Evolutionary conservation across 2,797 vertebrate species (phyloP), one percentile per base, ranked within the genome.

Genomic region (Epinephelus malabaricus): DNA sequence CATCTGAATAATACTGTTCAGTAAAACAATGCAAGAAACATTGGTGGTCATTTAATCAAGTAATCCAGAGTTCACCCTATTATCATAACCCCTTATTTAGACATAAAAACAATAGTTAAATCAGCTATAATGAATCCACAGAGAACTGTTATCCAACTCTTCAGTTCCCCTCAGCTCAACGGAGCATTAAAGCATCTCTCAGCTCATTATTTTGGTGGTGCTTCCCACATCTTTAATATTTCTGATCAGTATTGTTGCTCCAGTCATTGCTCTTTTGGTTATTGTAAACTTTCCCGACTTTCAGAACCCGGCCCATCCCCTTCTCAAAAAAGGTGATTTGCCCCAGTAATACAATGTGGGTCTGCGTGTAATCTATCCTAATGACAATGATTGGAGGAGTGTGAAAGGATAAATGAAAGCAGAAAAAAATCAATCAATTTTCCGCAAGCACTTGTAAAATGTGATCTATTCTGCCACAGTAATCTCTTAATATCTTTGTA

Each of bases 401-500:
- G 62, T 78, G 18, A 85, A 76, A 73, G 58, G 64, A 85, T 79
- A 79, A 88, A 76, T 67, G 43, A 38, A 65, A 49, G 45, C 7
- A 30, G 18, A 50, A 63, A 61, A 67, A 75, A 77, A 59, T 43
- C 60, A 18, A 88, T 85, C 75, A 14, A 74, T 90, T 85, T 89
- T 80, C 58, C 12, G 5, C 6, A 50, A 85, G 82, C 34, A 55
- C 79, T 73, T 82, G 74, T 87, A 67, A 86, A 89, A 78, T 72
- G 69, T 66, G 79, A 91, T 85, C 70, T 63, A 53, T 80, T 83
- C 84, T 73, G 63, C 79, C 81, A 78, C 66, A n/a, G 30, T 92
- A 92, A 92, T 92, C 88, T 90, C 86, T 83, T 91, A 91, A 92
- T 92, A 80, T 86, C 88, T 78, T 85, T 89, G 80, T 85, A 91